Evolutionary conservation across 2,888 invertebrate species (phyloP), one percentile per base, ranked within the genome.

Genomic region (Apoda limacodes): DNA sequence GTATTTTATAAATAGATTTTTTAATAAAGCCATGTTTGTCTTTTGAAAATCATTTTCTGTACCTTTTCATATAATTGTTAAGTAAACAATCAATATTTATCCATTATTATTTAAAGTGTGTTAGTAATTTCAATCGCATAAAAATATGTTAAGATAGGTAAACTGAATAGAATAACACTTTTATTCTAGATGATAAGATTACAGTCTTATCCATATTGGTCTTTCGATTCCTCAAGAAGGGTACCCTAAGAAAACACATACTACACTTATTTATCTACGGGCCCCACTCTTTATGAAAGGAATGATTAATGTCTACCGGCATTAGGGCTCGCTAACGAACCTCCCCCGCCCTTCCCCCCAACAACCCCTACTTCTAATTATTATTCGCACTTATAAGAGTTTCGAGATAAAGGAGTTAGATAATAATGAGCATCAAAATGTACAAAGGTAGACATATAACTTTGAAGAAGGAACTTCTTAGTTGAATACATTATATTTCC

Each of bases 221-320:
- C 46, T 22, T 28, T 2, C 55, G 19, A 28, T 39, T 59, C 54
- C 74, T 70, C 67, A 74, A 72, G 72, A 67, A 68, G 62, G 69
- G 71, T 75, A 71, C 69, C 71, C 78, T 71, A 76, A 80, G 80
- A 80, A 80, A 78, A 75, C 71, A 78, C 76, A 75, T 78, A 78
- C 70, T 78, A 78, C 74, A 78, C 72, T 80, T 80, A 80, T 80
- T 80, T 80, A 80, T 80, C 80, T 78, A 72, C 64, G 60, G 60
- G 52, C 69, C 70, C 75, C 72, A 74, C 75, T 78, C 78, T 78
- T 80, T 78, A 76, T 78, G 80, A 80, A 80, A 78, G 80, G 76
- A 74, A 78, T 80, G 80, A 80, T 80, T 80, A 80, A 80, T 78
- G 80, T 75, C 68, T 74, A 68, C 69, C 65, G 63, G 74, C 76